Evolutionary conservation across 2,888 invertebrate genomes (phyloP).

Genomic region (Epinotia brunnichana): DNA sequence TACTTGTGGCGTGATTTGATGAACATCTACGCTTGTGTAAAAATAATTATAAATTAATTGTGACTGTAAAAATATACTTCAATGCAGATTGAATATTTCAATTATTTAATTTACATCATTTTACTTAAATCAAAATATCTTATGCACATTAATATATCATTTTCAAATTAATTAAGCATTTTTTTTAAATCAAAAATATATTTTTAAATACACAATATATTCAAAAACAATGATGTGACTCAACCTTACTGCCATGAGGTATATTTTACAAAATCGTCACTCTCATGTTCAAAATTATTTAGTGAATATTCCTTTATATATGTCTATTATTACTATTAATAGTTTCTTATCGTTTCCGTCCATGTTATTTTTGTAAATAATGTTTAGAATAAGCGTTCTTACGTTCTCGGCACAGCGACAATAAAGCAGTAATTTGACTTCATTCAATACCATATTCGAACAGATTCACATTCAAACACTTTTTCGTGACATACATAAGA

Average conservation of each 20-base stretch:
- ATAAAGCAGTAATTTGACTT: slow-evolving; percentile 17
- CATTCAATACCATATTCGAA: background rate
- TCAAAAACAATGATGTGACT: no score
- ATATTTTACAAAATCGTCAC: slow-evolving; percentile 26
- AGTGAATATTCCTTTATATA: slow-evolving; percentile 57
- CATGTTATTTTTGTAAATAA: slow-evolving; percentile 68
- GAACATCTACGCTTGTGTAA: slow-evolving; percentile 32
- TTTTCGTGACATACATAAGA: no score
- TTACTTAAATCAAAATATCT: background rate
- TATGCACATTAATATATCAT: no score
- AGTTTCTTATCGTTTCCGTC: slow-evolving; percentile 82
- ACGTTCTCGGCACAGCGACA: slow-evolving; percentile 12
- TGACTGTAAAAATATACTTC: slow-evolving; percentile 29
- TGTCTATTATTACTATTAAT: slow-evolving; percentile 50
- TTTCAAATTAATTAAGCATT: no score
- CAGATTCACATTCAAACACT: no score
- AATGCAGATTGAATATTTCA: background rate
- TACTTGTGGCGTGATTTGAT: slow-evolving; percentile 53
- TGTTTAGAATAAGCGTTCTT: slow-evolving; percentile 49
- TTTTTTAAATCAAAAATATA: no score
- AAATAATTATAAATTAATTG: slow-evolving; percentile 29
- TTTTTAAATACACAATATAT: no score
- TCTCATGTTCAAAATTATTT: slow-evolving; percentile 48
- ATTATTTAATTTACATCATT: no score
- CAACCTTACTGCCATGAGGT: slow-evolving; percentile 22